These are phyloP conservation scores for Eueremaeus valkanovi DNA, from an alignment of 2,888 invertebrate genomes.

Conservation along the genomic window DNA sequence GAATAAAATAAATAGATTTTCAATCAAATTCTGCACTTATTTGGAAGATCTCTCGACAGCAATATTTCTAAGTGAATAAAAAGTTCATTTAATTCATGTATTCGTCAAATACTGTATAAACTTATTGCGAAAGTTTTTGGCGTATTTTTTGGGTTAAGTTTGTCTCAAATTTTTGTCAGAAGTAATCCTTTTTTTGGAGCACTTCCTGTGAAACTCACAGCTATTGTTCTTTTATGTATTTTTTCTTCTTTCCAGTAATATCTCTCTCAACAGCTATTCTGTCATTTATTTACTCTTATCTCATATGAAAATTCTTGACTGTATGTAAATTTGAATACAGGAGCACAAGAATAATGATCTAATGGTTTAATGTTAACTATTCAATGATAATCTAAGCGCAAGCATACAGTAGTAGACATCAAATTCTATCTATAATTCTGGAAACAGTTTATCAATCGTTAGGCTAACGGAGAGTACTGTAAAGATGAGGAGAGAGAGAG, in stretches of 20 bases:
- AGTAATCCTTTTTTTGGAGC: constrained; percentile 9
- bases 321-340: constrained; percentile 16
- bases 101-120: no score
- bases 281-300: constrained; percentile 12
- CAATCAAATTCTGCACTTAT: no score
- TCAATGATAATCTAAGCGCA: constrained; percentile 4
- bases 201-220: background rate
- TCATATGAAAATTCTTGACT: background rate
- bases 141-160: background rate
- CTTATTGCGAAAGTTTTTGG: background rate
- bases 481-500: no score
- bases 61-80: no score
- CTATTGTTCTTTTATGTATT: constrained; percentile 8
- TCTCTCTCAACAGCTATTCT: background rate
- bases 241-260: background rate
- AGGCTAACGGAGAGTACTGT: no score
- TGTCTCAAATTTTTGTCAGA: background rate
- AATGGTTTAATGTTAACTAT: constrained; percentile 17
- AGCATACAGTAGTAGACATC: background rate
- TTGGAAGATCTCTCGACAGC: no score
- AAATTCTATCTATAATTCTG: background rate
- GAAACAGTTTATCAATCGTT: background rate
- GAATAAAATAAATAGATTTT: no score
- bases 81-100: no score
- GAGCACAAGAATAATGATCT: constrained; percentile 23